Evolutionary conservation across 2,113 vertebrate genomes (phyloP).

Genomic region (Leptodactylus fuscus): DNA sequence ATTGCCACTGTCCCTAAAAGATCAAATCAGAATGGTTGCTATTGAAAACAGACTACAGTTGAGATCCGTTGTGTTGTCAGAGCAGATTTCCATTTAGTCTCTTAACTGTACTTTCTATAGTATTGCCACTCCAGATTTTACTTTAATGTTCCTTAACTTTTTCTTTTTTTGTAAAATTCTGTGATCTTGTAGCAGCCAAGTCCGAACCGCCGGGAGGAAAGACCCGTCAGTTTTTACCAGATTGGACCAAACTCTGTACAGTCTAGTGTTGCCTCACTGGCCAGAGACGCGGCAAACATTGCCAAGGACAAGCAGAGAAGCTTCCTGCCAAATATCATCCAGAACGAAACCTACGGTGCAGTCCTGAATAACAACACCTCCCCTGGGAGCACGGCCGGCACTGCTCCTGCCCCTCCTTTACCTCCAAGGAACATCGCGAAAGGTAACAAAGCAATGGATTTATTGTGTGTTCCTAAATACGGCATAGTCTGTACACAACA

Average conservation of each 20-base stretch:
- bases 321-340: conserved; percentile 88
- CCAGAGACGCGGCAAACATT: conserved; percentile 78
- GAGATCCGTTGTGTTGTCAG: too few species aligned
- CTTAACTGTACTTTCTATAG: too few species aligned
- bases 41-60: too few species aligned
- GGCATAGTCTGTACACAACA: background rate
- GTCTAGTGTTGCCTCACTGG: conserved; percentile 71
- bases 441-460: conserved; percentile 73
- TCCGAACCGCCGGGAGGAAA: conserved; percentile 91
- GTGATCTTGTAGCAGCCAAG: conserved; percentile 81
- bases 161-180: conserved; percentile 1
- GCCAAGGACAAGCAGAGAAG: conserved; percentile 89
- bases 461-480: background rate
- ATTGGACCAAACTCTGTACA: conserved; percentile 83
- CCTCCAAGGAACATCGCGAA: conserved; percentile 92
- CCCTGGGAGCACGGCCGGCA: conserved; percentile 66
- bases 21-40: too few species aligned
- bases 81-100: too few species aligned
- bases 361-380: conserved; percentile 83
- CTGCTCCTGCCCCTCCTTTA: conserved; percentile 84
- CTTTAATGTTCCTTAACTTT: background rate
- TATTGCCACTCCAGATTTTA: background rate
- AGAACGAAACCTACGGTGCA: conserved; percentile 96
- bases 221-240: conserved; percentile 95
- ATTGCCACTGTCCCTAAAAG: too few species aligned